Base-by-base conservation (phyloP, 2,113 vertebrate genomes). In the Rhea pennata region DNA sequence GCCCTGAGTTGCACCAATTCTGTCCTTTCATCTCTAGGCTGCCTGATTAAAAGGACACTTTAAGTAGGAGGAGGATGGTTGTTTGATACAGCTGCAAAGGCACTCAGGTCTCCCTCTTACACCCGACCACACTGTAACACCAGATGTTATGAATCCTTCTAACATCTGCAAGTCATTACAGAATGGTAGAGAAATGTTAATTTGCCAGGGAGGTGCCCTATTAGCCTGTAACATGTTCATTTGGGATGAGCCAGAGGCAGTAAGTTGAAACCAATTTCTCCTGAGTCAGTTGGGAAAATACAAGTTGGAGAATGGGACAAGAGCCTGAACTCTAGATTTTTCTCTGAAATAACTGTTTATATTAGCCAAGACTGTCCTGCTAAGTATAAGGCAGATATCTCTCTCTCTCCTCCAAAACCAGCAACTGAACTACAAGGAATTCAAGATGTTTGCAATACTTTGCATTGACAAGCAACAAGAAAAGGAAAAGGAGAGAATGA, bases 391-490 rank as follows among this genome's bases (percentile, higher is more conserved):
- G 56, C 74, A 11, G 39, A 82, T 50, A 26, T 21, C 56, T 40
- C 26, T 12, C 26, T 12, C 50, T 72, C 76, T 44, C 31, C 15
- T 48, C 65, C 66, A 53, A 64, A 84, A 76, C 6, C 6, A 98
- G 96, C 64, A 56, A 82, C 90, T 89, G 77, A 96, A 71, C 94
- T 96, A 96, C 39, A 93, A 93, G 78, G 96, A 97, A 93, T 95
- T 97, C 39, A 92, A 91, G 84, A 77, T 95, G 74, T 97, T 98
- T 61, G 93, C 95, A 36, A 88, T 89, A 87, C 97, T 95, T 92
- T 95, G 83, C 53, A 80, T 54, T 48, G 93, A 97, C 46, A 97
- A 97, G 78, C 88, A 92, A 12, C 82, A 96, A 51, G 50, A 93
- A 61, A 96, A 39, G 84, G 74, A 58, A 46, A 93, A 56, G 42